Base-by-base conservation (phyloP, 2,797 vertebrate species). In the Mormyrops boulengeri region DNA sequence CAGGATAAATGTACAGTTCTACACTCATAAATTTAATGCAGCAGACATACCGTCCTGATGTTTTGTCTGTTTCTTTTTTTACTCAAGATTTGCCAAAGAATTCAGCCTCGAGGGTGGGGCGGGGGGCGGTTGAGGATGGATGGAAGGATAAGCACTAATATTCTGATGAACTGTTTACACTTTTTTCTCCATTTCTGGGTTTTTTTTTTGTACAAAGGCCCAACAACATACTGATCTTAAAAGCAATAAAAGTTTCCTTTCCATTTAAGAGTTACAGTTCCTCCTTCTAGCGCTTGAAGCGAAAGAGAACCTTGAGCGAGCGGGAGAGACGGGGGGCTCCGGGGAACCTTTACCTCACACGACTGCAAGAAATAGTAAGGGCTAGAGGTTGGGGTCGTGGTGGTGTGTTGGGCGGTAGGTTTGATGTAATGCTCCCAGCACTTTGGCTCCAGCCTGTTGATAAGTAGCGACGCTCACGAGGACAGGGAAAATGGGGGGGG, bases 391-490 rank as follows among this genome's bases (percentile, higher is more conserved):
- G 17, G 85, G 12, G 82, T 62, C 85, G 1, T 8, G 82, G 89
- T 80, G n/a, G 57, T 26, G 57, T 73, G 66, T 53, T 53, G 52
- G 12, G 52, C 12, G 47, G 14, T 91, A 91, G 92, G 93, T 91
- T 91, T 94, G 93, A 95, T 94, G 93, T 95, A 94, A 94, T 93
- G 94, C 95, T 95, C 94, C 90, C 90, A 90, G 93, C 92, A 93
- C 92, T 94, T 92, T 93, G 93, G 94, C 94, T 94, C 92, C 93
- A 93, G 95, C 95, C 94, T 95, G 95, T 96, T 96, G 96, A 96
- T 96, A 96, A 96, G 95, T 95, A 95, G 94, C 92, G 92, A 93
- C 93, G 93, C 94, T 93, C 93, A 91, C 92, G 92, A 92, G 95
- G 95, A 93, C 92, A 90, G 94, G 93, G 92, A 92, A 80, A 88